These are phyloP conservation scores for Abramis brama DNA, from an alignment of 2,113 vertebrate species.

Conservation along the genomic window DNA sequence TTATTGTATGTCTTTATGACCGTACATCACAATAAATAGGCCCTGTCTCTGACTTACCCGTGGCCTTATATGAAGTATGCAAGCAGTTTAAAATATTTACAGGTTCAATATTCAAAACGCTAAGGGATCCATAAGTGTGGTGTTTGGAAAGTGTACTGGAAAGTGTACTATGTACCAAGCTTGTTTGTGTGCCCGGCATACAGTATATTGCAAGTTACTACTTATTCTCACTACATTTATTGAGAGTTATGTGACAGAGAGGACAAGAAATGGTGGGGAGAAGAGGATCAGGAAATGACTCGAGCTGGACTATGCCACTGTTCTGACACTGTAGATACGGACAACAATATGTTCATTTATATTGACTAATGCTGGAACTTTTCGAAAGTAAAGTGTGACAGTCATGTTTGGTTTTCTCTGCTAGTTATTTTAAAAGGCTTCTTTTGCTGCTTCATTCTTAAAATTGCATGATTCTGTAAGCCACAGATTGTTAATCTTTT, in stretches of 20 bases:
- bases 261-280: too few species aligned
- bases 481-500: conserved; percentile 11
- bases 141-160: neutral
- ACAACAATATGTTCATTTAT: too few species aligned
- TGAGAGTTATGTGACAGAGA: too few species aligned
- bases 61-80: neutral
- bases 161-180: neutral
- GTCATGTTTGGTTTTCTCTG: too few species aligned
- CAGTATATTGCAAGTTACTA: neutral
- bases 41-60: neutral
- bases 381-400: too few species aligned
- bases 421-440: neutral
- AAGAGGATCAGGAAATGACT: too few species aligned
- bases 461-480: neutral
- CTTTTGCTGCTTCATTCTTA: neutral
- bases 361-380: too few species aligned
- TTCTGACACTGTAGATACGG: too few species aligned
- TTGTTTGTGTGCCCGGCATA: neutral
- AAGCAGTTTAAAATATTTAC: neutral
- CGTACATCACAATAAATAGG: neutral
- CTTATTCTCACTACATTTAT: neutral
- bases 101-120: neutral
- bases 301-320: too few species aligned
- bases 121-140: neutral
- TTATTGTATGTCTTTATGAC: neutral